Percentiles rank a stretch among this genome's conserved stretches.
Evolutionary conservation across 1,140 invertebrate genomes (phyloP).

Genomic region (Melitaea cinxia): DNA sequence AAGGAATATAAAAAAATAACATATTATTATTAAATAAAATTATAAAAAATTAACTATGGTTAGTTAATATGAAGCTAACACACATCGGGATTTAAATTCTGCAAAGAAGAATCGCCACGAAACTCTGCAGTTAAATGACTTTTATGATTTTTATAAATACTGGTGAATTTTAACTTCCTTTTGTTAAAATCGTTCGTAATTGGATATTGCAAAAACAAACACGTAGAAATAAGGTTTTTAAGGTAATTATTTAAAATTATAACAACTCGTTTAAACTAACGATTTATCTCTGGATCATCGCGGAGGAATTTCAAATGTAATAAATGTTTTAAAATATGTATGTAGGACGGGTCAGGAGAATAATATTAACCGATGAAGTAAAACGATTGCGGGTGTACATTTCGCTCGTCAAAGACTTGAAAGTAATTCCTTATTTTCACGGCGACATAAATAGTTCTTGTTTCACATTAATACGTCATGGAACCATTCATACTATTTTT

Average conservation of each 20-base stretch:
- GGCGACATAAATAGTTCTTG: constrained; percentile 1
- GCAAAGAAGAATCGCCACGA: too few species aligned
- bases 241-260: background rate
- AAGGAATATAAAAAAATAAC: too few species aligned
- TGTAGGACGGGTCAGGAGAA: constrained; percentile 46
- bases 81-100: too few species aligned
- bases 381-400: constrained; percentile 4
- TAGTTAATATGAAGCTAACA: too few species aligned
- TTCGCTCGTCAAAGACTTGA: constrained; percentile 7
- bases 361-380: constrained; percentile 31
- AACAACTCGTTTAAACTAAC: background rate
- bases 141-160: too few species aligned
- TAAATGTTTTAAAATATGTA: constrained; percentile 48
- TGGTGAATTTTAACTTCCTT: too few species aligned
- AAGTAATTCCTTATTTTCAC: constrained; percentile 2
- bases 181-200: too few species aligned
- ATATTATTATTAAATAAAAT: too few species aligned
- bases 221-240: too few species aligned
- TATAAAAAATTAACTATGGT: too few species aligned
- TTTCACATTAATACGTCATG: background rate
- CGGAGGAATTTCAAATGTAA: constrained; percentile 23
- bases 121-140: too few species aligned
- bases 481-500: background rate
- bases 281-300: background rate
- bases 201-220: too few species aligned